Evolutionary conservation across 2,113 vertebrate species (phyloP).

Genomic region (Chaenogobius annularis): DNA sequence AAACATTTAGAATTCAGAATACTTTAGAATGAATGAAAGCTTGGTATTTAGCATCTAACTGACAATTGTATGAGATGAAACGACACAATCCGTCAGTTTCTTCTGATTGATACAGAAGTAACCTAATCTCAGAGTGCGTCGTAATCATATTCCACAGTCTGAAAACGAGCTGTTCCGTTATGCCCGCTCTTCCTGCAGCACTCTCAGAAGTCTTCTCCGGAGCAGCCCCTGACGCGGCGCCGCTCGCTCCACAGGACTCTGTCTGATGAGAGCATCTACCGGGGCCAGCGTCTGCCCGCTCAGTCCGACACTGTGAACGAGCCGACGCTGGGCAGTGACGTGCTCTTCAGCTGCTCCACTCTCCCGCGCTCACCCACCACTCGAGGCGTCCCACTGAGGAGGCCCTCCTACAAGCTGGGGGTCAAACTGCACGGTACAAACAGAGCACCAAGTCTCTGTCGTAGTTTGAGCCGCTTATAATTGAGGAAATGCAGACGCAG

Average conservation of each 20-base stretch:
- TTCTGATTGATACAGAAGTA: too few species aligned
- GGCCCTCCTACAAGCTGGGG: constrained; percentile 94
- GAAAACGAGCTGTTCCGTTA: too few species aligned
- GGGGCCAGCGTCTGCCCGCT: constrained; percentile 88
- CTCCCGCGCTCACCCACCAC: constrained; percentile 90
- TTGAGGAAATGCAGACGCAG: too few species aligned
- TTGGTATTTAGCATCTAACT: too few species aligned
- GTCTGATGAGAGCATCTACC: constrained; percentile 98
- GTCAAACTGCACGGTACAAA: constrained; percentile 91
- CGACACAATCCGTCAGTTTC: too few species aligned
- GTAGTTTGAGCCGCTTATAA: too few species aligned
- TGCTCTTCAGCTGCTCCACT: constrained; percentile 94
- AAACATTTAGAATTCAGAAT: too few species aligned
- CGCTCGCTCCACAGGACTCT: constrained; percentile 95
- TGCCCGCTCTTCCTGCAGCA: constrained; percentile 29
- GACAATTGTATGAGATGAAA: too few species aligned
- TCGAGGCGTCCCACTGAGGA: constrained; percentile 87
- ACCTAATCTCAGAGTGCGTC: too few species aligned
- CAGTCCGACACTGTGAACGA: constrained; percentile 79
- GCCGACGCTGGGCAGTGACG: constrained; percentile 85
- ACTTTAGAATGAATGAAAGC: too few species aligned
- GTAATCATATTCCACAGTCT: too few species aligned
- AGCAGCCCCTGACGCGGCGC: constrained; percentile 77
- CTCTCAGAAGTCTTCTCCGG: constrained; percentile 84
- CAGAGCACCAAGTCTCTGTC: too few species aligned